Conservation (phyloP, 2,888 invertebrate genomes). For the Dendrolimus pini region DNA sequence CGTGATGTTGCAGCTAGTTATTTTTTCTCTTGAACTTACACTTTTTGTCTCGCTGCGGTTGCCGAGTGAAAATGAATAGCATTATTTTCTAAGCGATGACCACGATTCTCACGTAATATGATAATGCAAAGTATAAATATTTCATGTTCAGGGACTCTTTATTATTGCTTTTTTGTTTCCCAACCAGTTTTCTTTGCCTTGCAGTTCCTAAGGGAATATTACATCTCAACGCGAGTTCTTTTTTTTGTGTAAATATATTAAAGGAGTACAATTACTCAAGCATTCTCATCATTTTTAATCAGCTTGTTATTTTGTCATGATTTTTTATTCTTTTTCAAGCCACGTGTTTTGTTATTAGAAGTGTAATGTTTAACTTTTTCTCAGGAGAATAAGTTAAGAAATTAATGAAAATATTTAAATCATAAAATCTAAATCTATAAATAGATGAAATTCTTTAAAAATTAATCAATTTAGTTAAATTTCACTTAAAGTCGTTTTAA, state of each 20-base stretch:
- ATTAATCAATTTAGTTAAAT: too few relatives aligned
- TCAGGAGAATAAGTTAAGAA: too few relatives aligned
- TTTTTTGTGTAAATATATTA: constrained; percentile 22
- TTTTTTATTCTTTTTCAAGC: background rate
- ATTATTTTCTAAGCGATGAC: constrained; percentile 70
- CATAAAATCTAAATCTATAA: too few relatives aligned
- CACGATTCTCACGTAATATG: constrained; percentile 74
- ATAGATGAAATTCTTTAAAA: too few relatives aligned
- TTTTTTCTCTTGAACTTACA: constrained; percentile 16
- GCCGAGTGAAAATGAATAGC: constrained; percentile 66
- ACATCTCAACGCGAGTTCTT: constrained; percentile 42
- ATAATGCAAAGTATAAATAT: constrained; percentile 72
- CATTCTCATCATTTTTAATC: background rate
- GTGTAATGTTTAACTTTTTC: too few relatives aligned
- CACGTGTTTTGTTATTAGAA: too few relatives aligned
- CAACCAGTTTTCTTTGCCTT: constrained; percentile 55
- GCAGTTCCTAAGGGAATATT: constrained; percentile 49
- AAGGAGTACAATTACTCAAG: constrained; percentile 8
- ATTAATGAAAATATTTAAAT: too few relatives aligned
- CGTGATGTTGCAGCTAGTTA: background rate
- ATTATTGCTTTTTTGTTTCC: constrained; percentile 59
- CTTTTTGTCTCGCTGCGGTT: constrained; percentile 42
- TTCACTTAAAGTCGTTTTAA: too few relatives aligned
- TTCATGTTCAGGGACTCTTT: constrained; percentile 60
- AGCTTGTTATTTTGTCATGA: background rate